Evolutionary conservation across 2,113 vertebrate genomes (phyloP), one percentile per base, ranked within the genome.

Genomic region (Vicugna pacos): DNA sequence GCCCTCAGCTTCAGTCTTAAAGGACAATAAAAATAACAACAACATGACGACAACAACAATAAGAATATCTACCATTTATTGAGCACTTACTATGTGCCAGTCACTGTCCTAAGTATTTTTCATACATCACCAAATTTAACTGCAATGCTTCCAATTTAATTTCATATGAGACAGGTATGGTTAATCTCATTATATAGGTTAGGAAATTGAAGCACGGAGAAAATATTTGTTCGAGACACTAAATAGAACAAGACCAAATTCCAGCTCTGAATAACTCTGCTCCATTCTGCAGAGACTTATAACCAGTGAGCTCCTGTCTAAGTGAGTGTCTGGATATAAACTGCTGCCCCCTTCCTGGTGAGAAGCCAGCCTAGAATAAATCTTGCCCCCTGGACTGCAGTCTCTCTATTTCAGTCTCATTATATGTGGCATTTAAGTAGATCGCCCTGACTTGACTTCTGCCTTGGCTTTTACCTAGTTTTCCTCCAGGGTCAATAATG

Each of bases 21-120:
- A n/a, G 32, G 35, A 89, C 52, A 89, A 60, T 42, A 46, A 97
- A 86, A 93, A 83, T 24, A 87, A 93, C 8, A 69, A 16, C 2
- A 20, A 38, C 4, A 52, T 28, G 30, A 38, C 4, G 46, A 56
- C 32, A 48, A 82, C 22, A 64, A 35, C 5, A 58, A 38, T 32
- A 56, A 24, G 9, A 79, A 16, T 50, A 64, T 38, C 84, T 76
- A 9, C 54, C 48, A 54, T 17, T 65, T 62, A 54, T 6, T 77
- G 26, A 89, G 22, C 30, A 20, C 26, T 88, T 79, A n/a, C 24
- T 46, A 22, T 80, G 52, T 64, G 58, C 28, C 62, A 58, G 32
- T 84, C 46, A 50, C 28, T 72, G 5, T 54, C 80, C 28, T 19
- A 64, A 92, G 42, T 72, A 56, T 52, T 86, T 81, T 82, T n/a